Base-by-base conservation (phyloP, 2,888 invertebrate species). In the Alitta virens region DNA sequence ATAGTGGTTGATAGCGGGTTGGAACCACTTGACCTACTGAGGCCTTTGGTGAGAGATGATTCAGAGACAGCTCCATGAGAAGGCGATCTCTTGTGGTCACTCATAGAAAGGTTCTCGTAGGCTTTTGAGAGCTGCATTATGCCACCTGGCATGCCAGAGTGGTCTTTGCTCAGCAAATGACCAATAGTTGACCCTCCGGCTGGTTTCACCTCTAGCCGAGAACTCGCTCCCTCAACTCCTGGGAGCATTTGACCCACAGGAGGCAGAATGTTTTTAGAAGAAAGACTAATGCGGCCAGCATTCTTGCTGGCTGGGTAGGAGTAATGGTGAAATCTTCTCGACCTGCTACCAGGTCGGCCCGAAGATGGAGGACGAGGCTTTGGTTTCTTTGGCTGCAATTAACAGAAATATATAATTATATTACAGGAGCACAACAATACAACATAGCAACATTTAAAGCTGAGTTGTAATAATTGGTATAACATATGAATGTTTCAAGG, bases 211-310 rank as follows among this genome's bases (percentile, higher is more conserved):
- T 49, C 49, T 18, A 49, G 16, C 49, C 23, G 3, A 5, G 49
- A 21, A n/a, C 18, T 49, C 3, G 49, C 16, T 21, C n/a, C 18
- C 49, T 21, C 49, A 49, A 21, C 16, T n/a, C 49, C 23, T 21
- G 16, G 33, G 7, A 33, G 33, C 12, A 54, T 43, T 27, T 63
- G 59, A 18, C 66, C 64, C 12, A 68, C 59, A 12, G 80, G 79
- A 7, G 80, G 80, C 59, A 80, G 72, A 21, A 73, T 66, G 63
- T 77, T 79, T 60, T 72, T 72, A 65, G 79, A 79, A 23, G 18
- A 33, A 14, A 43, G 27, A 26, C 24, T 25, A 14, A 24, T 16
- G 38, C 33, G 46, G 25, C 26, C 46, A n/a, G 50, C 38, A 24
- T 23, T 61, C 25, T 3, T 58, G 27, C 18, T 18, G 38, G 49